Base-by-base conservation (phyloP, 2,888 invertebrate species). In the Parnassius orleans region DNA sequence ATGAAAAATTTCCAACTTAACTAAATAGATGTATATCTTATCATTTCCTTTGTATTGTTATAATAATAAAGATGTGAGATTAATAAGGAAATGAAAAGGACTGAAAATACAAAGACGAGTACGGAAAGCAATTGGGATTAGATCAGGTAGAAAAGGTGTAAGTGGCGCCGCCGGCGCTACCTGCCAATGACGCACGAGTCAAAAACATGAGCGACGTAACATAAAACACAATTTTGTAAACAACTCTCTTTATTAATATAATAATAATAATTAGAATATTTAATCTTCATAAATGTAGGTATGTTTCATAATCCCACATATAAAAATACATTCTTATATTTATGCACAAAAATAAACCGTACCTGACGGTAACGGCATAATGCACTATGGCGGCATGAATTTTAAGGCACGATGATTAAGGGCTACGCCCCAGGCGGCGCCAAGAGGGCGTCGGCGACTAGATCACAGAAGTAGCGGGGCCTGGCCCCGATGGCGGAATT, bases 381-480 rank as follows among this genome's bases (percentile, higher is more conserved):
- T 90, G 90, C 90, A 90, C 91, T 88, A 86, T 87, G 90, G 87
- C 90, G 86, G 83, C 83, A 84, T 90, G 84, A 84, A 84, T 78
- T 64, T 81, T 90, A 90, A 90, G 90, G 90, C 90, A 90, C 90
- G 84, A 78, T 83, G 82, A 81, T 84, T 76, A 71, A 82, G 87
- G 89, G 87, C 87, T 90, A 90, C 84, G 90, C 90, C 88, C 89
- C 87, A 76, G 90, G 87, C 78, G 90, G 86, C 88, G 87, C 88
- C 87, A 83, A 78, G 83, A 81, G 81, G 86, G 87, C 87, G 88
- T 80, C 87, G 82, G 84, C 87, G 90, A 91, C 90, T 90, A 90
- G 91, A 90, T 90, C 90, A 90, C 91, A 89, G 87, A 74, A 80
- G 76, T 72, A 77, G 72, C 77, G 83, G 84, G 84, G 87, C 79